Conservation (phyloP, 2,888 invertebrate genomes). For the Heterodera filipjevi region DNA sequence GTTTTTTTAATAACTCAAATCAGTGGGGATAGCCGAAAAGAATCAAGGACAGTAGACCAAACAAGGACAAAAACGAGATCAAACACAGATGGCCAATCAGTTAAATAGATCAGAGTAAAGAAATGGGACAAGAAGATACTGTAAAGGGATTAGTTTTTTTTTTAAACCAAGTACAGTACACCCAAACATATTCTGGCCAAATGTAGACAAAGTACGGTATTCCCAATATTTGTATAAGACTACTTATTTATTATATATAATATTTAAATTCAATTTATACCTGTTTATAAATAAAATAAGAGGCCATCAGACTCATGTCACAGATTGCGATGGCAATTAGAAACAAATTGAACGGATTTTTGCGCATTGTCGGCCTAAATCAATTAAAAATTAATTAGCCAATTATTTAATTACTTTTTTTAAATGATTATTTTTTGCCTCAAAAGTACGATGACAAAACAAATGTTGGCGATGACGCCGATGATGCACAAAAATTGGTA, state of each 20-base stretch:
- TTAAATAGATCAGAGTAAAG: too few species aligned
- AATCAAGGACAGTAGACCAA: too few species aligned
- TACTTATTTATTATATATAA: neutral
- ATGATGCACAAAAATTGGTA: slow-evolving; percentile 56
- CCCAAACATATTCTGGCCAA: too few species aligned
- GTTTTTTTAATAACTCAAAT: too few species aligned
- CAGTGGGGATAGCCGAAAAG: too few species aligned
- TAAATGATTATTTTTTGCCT: neutral
- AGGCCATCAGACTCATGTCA: slow-evolving; percentile 61
- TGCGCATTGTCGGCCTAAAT: slow-evolving; percentile 48
- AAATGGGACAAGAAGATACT: too few species aligned
- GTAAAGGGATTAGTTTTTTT: too few species aligned
- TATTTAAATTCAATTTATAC: slow-evolving; percentile 35
- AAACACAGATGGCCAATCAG: too few species aligned
- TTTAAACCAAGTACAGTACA: too few species aligned
- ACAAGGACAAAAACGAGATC: too few species aligned
- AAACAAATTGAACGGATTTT: slow-evolving; percentile 64
- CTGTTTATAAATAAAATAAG: slow-evolving; percentile 59
- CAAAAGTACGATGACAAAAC: slow-evolving; percentile 42
- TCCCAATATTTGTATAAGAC: too few species aligned
- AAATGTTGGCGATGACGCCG: slow-evolving; percentile 60
- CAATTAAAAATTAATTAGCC: slow-evolving; percentile 16
- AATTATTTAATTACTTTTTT: slow-evolving; percentile 13
- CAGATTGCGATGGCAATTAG: slow-evolving; percentile 62
- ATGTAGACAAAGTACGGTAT: too few species aligned